Base-by-base conservation (phyloP, 2,888 invertebrate species). In the Adelphocoris suturalis region DNA sequence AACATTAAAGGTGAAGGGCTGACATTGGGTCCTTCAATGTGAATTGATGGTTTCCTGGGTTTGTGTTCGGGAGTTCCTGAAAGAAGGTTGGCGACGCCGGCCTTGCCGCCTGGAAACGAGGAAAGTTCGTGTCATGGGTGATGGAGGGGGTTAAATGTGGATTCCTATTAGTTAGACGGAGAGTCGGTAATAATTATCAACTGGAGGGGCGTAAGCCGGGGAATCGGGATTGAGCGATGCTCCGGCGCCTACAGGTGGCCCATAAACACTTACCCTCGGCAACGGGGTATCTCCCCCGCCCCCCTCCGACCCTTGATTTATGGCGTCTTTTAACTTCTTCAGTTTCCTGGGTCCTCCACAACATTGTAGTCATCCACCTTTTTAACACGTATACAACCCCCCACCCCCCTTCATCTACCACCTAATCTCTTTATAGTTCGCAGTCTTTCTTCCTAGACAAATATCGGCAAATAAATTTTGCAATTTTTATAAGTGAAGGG, bases 181-280 rank as follows among this genome's bases (percentile, higher is more conserved):
- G 82, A 52, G 57, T 57, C 27, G n/a, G 85, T 85, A 85, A 85
- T 85, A 85, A 85, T 85, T 88, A 88, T 88, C 88, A 78, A 55
- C 88, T 52, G 12, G 19, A 48, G 48, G 76, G 28, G 68, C 68
- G 68, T 68, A 68, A 68, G 86, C 55, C 47, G 52, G 52, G n/a
- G 28, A 88, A 88, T 76, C 80, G 88, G 88, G 88, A 88, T 88
- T 88, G 88, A 88, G 88, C 52, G 88, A 88, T 80, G 52, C 88
- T 48, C 52, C 28, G 27, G n/a, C 47, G 16, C 80, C 88, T 88
- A 88, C 88, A 88, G 88, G 88, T 88, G 88, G 88, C 88, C 88
- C 88, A 88, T 88, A 88, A 88, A 88, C 88, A 80, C 88, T 76
- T 80, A 78, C 78, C 52, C 76, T 55, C 75, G 68, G 37, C 27